Conservation (phyloP, 2,113 vertebrate species). For the Cephalopterus ornatus region DNA sequence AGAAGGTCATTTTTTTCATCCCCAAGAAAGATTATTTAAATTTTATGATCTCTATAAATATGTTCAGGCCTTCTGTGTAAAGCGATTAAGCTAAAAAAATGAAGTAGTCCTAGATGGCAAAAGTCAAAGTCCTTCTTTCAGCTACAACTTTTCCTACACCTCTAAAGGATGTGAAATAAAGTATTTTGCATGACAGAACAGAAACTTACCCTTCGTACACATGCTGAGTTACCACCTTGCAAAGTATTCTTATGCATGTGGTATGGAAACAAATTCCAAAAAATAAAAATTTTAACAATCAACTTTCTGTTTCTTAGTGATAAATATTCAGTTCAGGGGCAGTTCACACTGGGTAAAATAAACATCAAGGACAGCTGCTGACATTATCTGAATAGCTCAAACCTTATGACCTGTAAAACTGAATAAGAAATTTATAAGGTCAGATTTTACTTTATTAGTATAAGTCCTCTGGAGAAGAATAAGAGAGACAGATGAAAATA, state of each 20-base stretch:
- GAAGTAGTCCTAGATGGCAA: background rate
- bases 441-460: background rate
- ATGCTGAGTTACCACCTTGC: background rate
- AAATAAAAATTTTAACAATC: background rate
- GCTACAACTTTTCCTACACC: background rate
- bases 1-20: background rate
- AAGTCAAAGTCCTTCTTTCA: background rate
- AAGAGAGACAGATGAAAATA: background rate
- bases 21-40: background rate
- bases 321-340: background rate
- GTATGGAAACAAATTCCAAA: background rate
- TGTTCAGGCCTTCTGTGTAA: background rate
- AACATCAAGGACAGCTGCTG: background rate
- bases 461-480: background rate
- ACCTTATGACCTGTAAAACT: background rate
- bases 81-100: background rate
- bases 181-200: background rate
- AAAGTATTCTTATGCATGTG: background rate
- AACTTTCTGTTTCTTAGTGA: background rate
- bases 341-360: background rate
- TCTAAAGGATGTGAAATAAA: background rate
- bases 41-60: background rate
- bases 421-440: background rate
- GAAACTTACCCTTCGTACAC: background rate
- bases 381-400: background rate